Evolutionary conservation across 1,140 invertebrate genomes (phyloP).

Genomic region (Phymorhynchus buccinoides): DNA sequence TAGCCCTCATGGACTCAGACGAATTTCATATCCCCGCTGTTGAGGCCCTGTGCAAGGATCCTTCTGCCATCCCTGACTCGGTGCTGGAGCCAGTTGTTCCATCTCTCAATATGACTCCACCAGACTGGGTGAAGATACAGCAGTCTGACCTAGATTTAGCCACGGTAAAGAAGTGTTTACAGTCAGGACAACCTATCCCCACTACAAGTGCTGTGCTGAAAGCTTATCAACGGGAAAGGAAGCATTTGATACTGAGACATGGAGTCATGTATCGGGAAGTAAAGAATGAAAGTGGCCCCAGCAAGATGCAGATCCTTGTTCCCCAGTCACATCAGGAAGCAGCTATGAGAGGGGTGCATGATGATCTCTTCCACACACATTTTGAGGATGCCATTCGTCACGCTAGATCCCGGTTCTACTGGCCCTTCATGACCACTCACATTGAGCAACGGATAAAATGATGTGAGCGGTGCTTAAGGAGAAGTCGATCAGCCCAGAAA

Average conservation of each 20-base stretch:
- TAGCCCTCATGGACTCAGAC: constrained; percentile 16
- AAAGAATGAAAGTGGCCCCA: not conserved
- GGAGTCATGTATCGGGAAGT: constrained; percentile 4
- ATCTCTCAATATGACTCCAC: no score
- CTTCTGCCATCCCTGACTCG: no score
- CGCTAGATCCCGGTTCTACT: not conserved
- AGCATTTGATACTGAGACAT: not conserved
- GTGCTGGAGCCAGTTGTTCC: no score
- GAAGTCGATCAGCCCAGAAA: not conserved
- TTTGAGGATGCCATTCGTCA: not conserved
- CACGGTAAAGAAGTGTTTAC: not conserved
- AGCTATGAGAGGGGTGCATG: constrained; percentile 26
- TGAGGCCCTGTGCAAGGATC: no score
- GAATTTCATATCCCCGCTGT: not conserved
- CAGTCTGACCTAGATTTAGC: no score
- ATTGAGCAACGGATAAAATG: not conserved
- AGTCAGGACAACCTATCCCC: not conserved
- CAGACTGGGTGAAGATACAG: not conserved
- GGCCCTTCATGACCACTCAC: constrained; percentile 21
- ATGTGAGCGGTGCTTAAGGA: constrained; percentile 7
- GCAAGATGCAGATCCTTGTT: not conserved
- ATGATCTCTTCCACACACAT: constrained; percentile 27
- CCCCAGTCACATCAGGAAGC: not conserved
- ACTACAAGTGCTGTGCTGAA: not conserved
- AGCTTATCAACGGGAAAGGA: not conserved